phyloP scores from a whole-genome alignment of 2,888 invertebrate genomes.

The Dioctria linearis region DNA sequence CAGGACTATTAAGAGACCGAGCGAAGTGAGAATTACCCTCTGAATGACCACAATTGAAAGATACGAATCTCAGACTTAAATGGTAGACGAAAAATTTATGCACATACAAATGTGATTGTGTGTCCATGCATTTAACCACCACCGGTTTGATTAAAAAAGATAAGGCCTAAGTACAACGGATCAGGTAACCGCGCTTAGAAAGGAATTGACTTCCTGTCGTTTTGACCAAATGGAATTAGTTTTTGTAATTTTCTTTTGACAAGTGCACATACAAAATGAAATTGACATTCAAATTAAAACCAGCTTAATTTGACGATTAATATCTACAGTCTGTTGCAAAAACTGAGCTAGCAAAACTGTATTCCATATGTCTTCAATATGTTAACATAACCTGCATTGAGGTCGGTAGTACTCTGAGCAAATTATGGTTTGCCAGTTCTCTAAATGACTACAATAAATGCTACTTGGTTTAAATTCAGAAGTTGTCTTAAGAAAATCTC shows the following conservation, averaged over 20 bases:
- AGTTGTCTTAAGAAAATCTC: too few species aligned
- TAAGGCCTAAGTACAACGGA: slow-evolving; percentile 38
- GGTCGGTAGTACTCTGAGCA: too few species aligned
- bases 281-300: slow-evolving; percentile 18
- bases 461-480: too few species aligned
- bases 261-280: slow-evolving; percentile 11
- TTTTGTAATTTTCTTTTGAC: background rate
- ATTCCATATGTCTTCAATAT: too few species aligned
- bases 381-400: too few species aligned
- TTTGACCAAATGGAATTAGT: background rate
- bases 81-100: slow-evolving; percentile 44
- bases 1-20: slow-evolving; percentile 23
- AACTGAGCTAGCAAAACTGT: too few species aligned
- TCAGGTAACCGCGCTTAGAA: slow-evolving; percentile 35
- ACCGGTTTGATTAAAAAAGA: slow-evolving; percentile 33
- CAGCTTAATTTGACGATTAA: too few species aligned
- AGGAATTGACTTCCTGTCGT: slow-evolving; percentile 35
- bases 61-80: slow-evolving; percentile 50
- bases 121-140: slow-evolving; percentile 48
- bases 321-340: too few species aligned
- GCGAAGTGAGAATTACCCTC: slow-evolving; percentile 54
- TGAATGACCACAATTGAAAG: slow-evolving; percentile 53
- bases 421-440: too few species aligned
- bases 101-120: slow-evolving; percentile 47
- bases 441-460: too few species aligned